Conservation (phyloP, 2,888 invertebrate species). For the Synanthedon formicaeformis region DNA sequence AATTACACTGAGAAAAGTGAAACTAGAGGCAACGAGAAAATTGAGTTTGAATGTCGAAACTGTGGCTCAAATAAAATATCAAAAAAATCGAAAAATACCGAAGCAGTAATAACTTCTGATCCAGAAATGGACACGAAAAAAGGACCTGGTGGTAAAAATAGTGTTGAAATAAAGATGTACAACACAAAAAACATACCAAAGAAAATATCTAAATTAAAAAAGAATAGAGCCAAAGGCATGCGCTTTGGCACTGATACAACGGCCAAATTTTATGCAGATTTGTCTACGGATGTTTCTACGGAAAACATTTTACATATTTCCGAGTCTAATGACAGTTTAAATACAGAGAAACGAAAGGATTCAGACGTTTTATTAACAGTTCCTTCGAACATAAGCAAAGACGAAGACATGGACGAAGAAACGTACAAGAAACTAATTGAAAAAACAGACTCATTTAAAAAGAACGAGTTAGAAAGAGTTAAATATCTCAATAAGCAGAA, state of each 20-base stretch:
- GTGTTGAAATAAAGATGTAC: slow-evolving; percentile 72
- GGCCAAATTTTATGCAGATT: slow-evolving; percentile 77
- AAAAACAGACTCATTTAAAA: slow-evolving; percentile 67
- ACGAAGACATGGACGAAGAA: slow-evolving; percentile 59
- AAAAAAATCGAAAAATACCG: slow-evolving; percentile 33
- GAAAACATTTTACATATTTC: slow-evolving; percentile 73
- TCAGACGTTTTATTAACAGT: slow-evolving; percentile 18
- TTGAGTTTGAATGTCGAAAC: slow-evolving; percentile 60
- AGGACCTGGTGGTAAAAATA: slow-evolving; percentile 27
- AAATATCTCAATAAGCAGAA: slow-evolving; percentile 63
- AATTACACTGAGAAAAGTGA: slow-evolving; percentile 46
- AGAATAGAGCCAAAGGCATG: slow-evolving; percentile 71
- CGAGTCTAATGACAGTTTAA: slow-evolving; percentile 74
- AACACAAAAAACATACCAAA: slow-evolving; percentile 78
- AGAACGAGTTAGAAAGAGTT: slow-evolving; percentile 62
- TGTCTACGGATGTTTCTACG: slow-evolving; percentile 73
- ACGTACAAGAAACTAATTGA: slow-evolving; percentile 60
- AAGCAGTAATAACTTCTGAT: slow-evolving; percentile 42
- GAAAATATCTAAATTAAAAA: slow-evolving; percentile 78
- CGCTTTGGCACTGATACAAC: slow-evolving; percentile 62
- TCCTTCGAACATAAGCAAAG: slow-evolving; percentile 45
- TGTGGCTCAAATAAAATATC: slow-evolving; percentile 59
- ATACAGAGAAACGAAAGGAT: slow-evolving; percentile 44
- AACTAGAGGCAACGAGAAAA: slow-evolving; percentile 46
- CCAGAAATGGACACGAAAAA: slow-evolving; percentile 45